phyloP scores from a whole-genome alignment of 2,797 vertebrate species.

The Pyrocephalus nanus region DNA sequence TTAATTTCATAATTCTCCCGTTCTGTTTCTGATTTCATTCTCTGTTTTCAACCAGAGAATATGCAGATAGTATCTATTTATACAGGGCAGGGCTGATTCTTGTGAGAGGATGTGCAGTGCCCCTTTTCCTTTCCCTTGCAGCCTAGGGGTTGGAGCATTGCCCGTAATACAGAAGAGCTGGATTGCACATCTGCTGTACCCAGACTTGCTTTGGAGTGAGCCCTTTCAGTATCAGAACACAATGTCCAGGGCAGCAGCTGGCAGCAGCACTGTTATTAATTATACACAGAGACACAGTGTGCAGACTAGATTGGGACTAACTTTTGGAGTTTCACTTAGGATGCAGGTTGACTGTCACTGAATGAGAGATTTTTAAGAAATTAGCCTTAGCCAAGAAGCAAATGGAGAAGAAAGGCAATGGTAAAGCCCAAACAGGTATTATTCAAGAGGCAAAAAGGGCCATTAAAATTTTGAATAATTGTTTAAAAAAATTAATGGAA shows the following conservation, averaged over 20 bases:
- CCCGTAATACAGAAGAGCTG: background rate
- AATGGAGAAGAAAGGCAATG: background rate
- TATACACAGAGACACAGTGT: background rate
- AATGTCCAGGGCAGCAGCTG: background rate
- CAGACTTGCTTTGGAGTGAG: background rate
- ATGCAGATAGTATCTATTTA: background rate
- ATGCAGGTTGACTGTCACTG: background rate
- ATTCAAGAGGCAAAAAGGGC: background rate
- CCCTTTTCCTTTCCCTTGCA: background rate
- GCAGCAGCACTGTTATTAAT: background rate
- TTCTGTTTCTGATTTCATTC: background rate
- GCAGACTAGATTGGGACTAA: background rate
- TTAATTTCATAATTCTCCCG: background rate
- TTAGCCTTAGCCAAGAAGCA: background rate
- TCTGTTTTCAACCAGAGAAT: background rate
- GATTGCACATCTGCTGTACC: background rate
- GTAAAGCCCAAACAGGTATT: background rate
- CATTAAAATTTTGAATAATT: background rate
- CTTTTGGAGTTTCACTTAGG: background rate
- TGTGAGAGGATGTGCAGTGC: no score
- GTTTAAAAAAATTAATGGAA: slow-evolving; percentile 18
- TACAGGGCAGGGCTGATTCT: background rate
- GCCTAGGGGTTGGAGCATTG: background rate
- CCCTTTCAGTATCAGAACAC: background rate
- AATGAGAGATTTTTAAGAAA: background rate